Evolutionary conservation across 1,140 invertebrate genomes (phyloP), one percentile per base, ranked within the genome.

Genomic region (Drosophila micromelanica): DNA sequence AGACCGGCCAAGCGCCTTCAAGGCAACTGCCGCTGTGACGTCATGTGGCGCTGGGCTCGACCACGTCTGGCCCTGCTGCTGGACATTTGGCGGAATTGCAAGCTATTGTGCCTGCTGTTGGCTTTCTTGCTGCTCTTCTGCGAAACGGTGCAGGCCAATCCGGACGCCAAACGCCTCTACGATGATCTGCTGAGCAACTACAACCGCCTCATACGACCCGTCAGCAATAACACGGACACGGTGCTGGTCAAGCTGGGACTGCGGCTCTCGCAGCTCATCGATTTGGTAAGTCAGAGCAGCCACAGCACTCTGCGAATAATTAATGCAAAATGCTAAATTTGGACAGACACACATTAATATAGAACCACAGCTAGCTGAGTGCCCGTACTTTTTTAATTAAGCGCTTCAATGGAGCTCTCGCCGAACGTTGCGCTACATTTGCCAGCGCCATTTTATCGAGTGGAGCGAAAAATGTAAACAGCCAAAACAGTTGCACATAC

Each of bases 121-220:
- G 67, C 80, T 13, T 76, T 91, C 8, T 60, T 91, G 17, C 52
- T 91, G 20, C 59, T 91, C 32, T 91, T 91, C 37, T 91, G 84
- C 73, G 90, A 91, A 51, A 91, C 85, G 1, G 91, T 92, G 5
- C 78, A 92, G 43, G 93, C 93, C 38, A 98, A 98, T 94, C 97
- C 97, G 1, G 97, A 98, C 86, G 97, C 97, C 2, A 98, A 98
- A 91, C 94, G 97, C 60, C 94, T 98, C 27, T 98, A 98, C 92
- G 97, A 98, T 90, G 98, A 99, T 93, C 93, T 99, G 45, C 94
- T 99, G 61, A 97, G 97, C 80, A 98, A 98, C 93, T 99, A 99
- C 92, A 99, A 99, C 93, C 95, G 98, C 73, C 94, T 99, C 35
- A 98, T 98, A 63, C 93, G 98, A 80, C 98, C 98, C 0, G 97